Evolutionary conservation across 2,888 invertebrate genomes (phyloP).

Genomic region (Aleiodes leptofemur): DNA sequence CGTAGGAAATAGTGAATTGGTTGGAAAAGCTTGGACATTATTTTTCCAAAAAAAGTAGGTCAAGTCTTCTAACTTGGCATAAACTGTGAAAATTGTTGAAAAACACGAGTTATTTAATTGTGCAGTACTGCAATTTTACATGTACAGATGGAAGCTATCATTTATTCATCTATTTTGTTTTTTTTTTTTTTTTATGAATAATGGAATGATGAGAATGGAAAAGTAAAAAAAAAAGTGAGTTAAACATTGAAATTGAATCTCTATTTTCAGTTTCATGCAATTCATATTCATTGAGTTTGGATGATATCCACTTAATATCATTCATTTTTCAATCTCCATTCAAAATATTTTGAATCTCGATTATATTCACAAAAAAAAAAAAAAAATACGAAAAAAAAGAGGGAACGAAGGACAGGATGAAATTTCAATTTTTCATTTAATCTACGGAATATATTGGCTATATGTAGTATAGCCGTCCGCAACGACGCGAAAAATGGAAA

Average conservation of each 20-base stretch:
- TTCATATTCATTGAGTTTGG: conserved; percentile 1
- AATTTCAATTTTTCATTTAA: conserved; percentile 48
- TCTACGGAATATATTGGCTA: conserved; percentile 28
- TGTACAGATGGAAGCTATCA: neutral
- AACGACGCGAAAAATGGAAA: conserved; percentile 32
- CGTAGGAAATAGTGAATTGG: conserved; percentile 31
- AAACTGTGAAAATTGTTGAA: conserved; percentile 19
- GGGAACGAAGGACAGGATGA: conserved; percentile 13
- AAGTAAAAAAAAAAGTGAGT: neutral
- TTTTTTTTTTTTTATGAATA: neutral
- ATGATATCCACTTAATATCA: conserved; percentile 24
- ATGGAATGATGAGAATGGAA: neutral
- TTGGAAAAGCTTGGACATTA: conserved; percentile 42
- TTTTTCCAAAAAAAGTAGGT: conserved; percentile 38
- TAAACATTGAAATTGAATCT: conserved; percentile 28
- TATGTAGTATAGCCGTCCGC: conserved; percentile 14
- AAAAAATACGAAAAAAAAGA: conserved; percentile 35
- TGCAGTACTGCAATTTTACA: neutral
- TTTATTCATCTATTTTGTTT: conserved; percentile 22
- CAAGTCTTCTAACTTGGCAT: conserved; percentile 45
- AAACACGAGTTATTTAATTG: conserved; percentile 43
- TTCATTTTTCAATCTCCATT: conserved; percentile 32
- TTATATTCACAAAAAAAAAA: neutral
- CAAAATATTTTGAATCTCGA: conserved; percentile 33
- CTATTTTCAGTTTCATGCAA: conserved; percentile 22